phyloP scores from a whole-genome alignment of 2,113 vertebrate genomes.

The Oreocharis arfaki region DNA sequence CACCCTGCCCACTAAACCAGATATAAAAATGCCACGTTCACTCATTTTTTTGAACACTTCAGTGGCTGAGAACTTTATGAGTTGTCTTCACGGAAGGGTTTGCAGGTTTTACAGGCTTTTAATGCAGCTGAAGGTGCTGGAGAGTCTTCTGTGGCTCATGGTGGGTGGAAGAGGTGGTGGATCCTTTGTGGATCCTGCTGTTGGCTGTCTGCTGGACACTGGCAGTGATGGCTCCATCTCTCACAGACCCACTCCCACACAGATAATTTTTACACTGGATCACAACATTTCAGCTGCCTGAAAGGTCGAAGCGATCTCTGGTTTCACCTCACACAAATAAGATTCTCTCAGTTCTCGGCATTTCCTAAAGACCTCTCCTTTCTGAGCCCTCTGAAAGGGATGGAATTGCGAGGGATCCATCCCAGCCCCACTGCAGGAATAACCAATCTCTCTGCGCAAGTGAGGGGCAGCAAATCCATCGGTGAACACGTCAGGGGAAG shows the following conservation, averaged over 20 bases:
- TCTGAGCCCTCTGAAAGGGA: neutral
- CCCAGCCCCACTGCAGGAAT: neutral
- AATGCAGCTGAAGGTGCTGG: neutral
- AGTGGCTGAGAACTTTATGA: neutral
- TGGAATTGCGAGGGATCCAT: neutral
- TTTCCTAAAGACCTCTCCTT: neutral
- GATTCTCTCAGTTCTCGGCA: rapidly evolving
- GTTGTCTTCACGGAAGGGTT: neutral
- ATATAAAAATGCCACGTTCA: rapidly evolving
- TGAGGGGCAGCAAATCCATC: neutral
- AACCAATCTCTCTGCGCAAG: neutral
- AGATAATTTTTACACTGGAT: neutral
- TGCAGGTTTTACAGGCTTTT: neutral
- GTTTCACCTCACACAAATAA: neutral
- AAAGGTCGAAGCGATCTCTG: neutral
- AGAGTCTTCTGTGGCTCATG: neutral
- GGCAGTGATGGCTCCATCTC: neutral
- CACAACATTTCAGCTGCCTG: neutral
- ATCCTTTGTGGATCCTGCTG: rapidly evolving
- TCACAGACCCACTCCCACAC: neutral
- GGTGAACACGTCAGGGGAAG: neutral
- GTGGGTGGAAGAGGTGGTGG: neutral
- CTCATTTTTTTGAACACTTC: rapidly evolving
- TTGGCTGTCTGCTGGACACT: neutral
- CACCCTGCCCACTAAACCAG: neutral